Base-by-base conservation (phyloP, 2,888 invertebrate species). In the Eilema depressum region DNA sequence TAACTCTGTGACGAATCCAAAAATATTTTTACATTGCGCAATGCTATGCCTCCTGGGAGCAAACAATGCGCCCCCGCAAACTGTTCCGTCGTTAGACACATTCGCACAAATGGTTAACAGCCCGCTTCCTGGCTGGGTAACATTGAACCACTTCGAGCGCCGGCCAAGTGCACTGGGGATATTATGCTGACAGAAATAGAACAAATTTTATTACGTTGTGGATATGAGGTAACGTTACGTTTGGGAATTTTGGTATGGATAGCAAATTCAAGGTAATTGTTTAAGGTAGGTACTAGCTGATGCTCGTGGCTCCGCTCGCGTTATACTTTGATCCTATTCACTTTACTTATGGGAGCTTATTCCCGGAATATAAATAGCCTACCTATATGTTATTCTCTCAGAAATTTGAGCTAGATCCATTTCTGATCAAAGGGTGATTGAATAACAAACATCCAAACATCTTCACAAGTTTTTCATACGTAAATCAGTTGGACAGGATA, bases 101-200 rank as follows among this genome's bases (percentile, higher is more conserved):
- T 92, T 93, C 87, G 91, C 93, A 92, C 90, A 94, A 94, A 90
- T 90, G 89, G 89, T 86, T 93, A 94, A 95, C 92, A 81, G 83
- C 78, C 79, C 60, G 71, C 90, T 93, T 95, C 95, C 95, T 92
- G 92, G 79, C 86, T 78, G 78, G 81, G 86, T 93, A 93, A 93
- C 95, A 95, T 95, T 95, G 95, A 93, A 93, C 94, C 90, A 94
- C 88, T 92, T 93, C 91, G 89, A 85, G 86, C 79, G 82, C 82
- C 90, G 93, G 93, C 93, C 95, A 94, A 94, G 94, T 94, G 94
- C 94, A 94, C 90, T 86, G 91, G 89, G 90, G 91, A 91, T 91
- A 91, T 92, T 88, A 85, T 91, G 78, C 74, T 75, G 81, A 86
- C 89, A 83, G 80, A 93, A 93, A 94, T 93, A 93, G 92, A 92